Base-by-base conservation (phyloP, 2,113 vertebrate genomes). In the Vombatus ursinus region DNA sequence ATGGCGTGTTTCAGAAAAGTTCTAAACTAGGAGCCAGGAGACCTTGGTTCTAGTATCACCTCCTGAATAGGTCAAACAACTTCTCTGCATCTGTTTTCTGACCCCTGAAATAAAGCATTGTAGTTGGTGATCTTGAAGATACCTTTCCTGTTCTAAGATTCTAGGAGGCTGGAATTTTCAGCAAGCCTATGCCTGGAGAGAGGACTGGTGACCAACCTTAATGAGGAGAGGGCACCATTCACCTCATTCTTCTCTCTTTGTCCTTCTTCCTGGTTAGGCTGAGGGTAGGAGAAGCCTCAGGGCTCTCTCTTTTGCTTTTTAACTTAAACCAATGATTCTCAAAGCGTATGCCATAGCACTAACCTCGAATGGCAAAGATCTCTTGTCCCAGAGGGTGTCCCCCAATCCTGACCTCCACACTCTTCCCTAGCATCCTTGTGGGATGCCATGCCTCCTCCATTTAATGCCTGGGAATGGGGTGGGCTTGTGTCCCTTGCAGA, bases 401-500 rank as follows among this genome's bases (percentile, higher is more conserved):
- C 93, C 52, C 6, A 0, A 0, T 52, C 52, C 19, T 16, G 22
- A 24, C 16, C 47, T 92, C 53, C 4, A 19, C 10, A 37, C 14
- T 77, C 61, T 77, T 77, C n/a, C 61, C 61, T 37, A 23, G 16
- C n/a, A 84, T 44, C n/a, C n/a, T 84, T 92, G 9, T 90, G 61
- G 91, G 94, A 95, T 93, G 52, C 92, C 93, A 52, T 61, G 50
- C 23, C 1, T 93, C 96, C 95, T 97, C n/a, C 89, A 96, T 96
- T 96, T 97, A 96, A 96, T 47, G 31, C 96, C 96, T 47, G 12
- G 97, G 98, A 16, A 96, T 90, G 96, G 97, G 97, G 96, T 97
- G 97, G n/a, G 1, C 97, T 94, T 98, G 53, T 96, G 93, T 97
- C 14, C 94, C 96, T 97, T 14, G 14, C 97, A 99, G 99, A 98